These are phyloP conservation scores for Phainopepla nitens DNA, from an alignment of 2,113 vertebrate genomes.

Conservation along the genomic window DNA sequence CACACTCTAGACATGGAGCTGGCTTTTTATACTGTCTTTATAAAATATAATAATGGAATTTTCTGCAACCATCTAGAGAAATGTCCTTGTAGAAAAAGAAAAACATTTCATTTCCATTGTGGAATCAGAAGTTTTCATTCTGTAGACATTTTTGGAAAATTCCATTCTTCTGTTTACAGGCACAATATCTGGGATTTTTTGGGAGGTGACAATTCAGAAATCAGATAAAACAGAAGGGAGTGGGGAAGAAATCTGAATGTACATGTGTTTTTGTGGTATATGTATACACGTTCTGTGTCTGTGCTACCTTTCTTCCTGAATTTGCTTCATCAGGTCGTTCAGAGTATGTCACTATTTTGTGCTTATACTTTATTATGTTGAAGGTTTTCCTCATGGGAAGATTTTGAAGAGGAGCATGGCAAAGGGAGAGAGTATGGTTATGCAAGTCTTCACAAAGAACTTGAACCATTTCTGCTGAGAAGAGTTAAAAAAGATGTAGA, in stretches of 20 bases:
- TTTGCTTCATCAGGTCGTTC: neutral
- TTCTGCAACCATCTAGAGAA: neutral
- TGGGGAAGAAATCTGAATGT: neutral
- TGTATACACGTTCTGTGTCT: neutral
- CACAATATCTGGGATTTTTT: neutral
- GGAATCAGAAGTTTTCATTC: neutral
- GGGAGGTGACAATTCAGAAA: neutral
- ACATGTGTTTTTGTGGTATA: neutral
- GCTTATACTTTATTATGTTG: neutral
- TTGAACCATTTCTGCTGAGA: constrained; percentile 94
- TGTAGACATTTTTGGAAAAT: neutral
- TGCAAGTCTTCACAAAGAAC: constrained; percentile 95
- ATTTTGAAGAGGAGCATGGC: constrained; percentile 96
- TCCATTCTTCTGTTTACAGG: neutral
- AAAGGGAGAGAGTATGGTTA: constrained; percentile 96
- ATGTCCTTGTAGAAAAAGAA: neutral
- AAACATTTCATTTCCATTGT: neutral
- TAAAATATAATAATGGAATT: neutral
- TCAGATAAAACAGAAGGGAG: neutral
- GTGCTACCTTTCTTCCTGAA: neutral
- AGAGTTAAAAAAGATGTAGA: constrained; percentile 98
- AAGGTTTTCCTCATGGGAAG: constrained; percentile 97
- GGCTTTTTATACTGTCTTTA: neutral
- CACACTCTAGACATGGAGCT: neutral
- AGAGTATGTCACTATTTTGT: neutral